Evolutionary conservation across 2,113 vertebrate species (phyloP).

Genomic region (Xenus cinereus): DNA sequence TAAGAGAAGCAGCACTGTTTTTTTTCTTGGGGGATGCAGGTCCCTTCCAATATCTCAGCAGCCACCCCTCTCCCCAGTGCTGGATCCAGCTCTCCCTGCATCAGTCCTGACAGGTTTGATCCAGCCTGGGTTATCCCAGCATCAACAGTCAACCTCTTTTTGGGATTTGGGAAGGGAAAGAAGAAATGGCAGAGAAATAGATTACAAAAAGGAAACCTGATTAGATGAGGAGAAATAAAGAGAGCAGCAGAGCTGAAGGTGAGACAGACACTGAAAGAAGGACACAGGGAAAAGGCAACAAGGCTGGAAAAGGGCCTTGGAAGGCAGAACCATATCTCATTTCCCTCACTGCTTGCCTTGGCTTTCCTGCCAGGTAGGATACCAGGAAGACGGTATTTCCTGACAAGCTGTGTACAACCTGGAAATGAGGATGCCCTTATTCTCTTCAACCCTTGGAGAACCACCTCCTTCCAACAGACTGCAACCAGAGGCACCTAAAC

Average conservation of each 20-base stretch:
- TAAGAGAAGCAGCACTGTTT: neutral
- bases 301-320: neutral
- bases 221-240: neutral
- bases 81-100: neutral
- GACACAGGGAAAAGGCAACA: neutral
- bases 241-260: neutral
- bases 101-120: neutral
- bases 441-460: neutral
- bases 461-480: neutral
- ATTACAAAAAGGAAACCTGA: neutral
- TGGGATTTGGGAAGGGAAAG: neutral
- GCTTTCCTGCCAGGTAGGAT: neutral
- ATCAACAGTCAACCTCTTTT: neutral
- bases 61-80: accelerated
- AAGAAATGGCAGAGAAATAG: neutral
- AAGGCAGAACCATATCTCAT: neutral
- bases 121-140: neutral
- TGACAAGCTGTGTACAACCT: neutral
- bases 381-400: neutral
- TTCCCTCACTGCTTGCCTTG: neutral
- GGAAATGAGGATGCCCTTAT: neutral
- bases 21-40: neutral
- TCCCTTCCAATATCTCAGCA: neutral
- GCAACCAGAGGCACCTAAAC: neutral
- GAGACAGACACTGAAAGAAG: neutral